phyloP scores from a whole-genome alignment of 1,140 invertebrate genomes.

The Grapholita molesta region DNA sequence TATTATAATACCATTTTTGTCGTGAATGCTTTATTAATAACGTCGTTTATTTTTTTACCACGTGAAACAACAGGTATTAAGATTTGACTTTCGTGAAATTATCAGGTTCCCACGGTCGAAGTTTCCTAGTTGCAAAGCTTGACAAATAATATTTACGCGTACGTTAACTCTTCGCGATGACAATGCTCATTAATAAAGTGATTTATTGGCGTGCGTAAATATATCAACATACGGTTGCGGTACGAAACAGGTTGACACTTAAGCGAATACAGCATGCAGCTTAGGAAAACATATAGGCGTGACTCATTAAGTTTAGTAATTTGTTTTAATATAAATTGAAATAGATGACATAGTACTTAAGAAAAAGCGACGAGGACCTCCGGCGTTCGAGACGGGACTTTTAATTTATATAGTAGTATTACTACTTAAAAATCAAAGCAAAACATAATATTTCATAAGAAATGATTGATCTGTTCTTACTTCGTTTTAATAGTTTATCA shows the following conservation, averaged over 20 bases:
- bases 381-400: too few species aligned
- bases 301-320: too few species aligned
- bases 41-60: background rate
- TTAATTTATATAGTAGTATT: too few species aligned
- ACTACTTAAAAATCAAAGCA: too few species aligned
- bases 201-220: background rate
- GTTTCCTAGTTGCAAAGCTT: background rate
- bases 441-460: too few species aligned
- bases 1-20: constrained; percentile 9
- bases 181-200: background rate
- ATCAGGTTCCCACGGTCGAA: background rate
- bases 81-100: background rate
- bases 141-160: background rate
- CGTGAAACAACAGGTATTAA: background rate
- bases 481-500: too few species aligned
- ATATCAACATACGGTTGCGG: background rate
- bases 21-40: background rate
- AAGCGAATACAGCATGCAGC: background rate
- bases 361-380: too few species aligned
- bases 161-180: background rate
- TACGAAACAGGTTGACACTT: background rate
- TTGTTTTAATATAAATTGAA: too few species aligned
- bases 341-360: too few species aligned
- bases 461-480: too few species aligned
- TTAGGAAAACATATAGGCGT: background rate